Conservation (phyloP, 2,113 vertebrate species). For the Takifugu flavidus region DNA sequence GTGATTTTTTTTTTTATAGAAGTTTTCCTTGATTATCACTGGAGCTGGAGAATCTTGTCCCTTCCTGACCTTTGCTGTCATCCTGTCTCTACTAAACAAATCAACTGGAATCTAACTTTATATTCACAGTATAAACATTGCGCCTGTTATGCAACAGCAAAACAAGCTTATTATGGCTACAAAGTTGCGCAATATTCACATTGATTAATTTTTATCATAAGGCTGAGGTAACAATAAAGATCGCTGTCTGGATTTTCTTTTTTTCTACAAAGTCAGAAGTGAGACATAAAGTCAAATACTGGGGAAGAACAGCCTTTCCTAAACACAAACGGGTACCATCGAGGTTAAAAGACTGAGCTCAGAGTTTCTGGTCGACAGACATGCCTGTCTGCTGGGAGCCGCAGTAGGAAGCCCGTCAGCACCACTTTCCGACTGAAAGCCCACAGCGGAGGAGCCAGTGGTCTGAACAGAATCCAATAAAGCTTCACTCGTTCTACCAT, state of each 20-base stretch:
- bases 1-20: no score
- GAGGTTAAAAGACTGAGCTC: no score
- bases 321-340: no score
- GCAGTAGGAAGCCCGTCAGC: neutral
- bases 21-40: no score
- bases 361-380: no score
- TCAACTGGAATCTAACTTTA: conserved; percentile 8
- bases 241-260: no score
- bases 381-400: neutral
- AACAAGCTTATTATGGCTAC: neutral
- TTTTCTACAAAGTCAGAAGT: no score
- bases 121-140: neutral
- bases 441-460: neutral
- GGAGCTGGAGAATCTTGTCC: no score
- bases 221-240: no score
- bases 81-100: neutral
- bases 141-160: neutral
- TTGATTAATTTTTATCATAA: conserved; percentile 3
- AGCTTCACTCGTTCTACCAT: conserved; percentile 2
- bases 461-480: conserved; percentile 11
- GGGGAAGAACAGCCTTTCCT: no score
- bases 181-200: conserved; percentile 1
- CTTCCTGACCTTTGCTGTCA: neutral
- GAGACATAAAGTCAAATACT: no score
- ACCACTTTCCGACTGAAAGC: neutral